Evolutionary conservation across 2,888 invertebrate genomes (phyloP), one percentile per base, ranked within the genome.

Genomic region (Elgonia sp.): DNA sequence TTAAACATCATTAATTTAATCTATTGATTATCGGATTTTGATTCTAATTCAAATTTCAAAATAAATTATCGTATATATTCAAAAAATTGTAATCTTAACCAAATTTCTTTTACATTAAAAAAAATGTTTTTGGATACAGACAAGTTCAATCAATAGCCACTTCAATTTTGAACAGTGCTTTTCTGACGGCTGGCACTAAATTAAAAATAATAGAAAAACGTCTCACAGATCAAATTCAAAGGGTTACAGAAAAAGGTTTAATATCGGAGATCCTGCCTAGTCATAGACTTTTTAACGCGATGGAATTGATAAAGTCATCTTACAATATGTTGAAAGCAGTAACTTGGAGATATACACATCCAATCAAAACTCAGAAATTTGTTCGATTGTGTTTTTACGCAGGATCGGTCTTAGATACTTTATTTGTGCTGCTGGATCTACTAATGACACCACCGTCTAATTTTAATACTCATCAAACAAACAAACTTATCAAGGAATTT

Each of bases 301-400:
- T 94, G 62, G 93, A 94, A 70, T 7, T 93, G 14, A 90, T 94
- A 21, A 91, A 88, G 37, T 85, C 91, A 0, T 94, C 94, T 65
- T 94, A 94, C 86, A 92, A 93, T 20, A 91, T 94, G 92, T 84
- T 94, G 16, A 91, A 92, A 16, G 94, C 94, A 0, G 94, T 94
- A 0, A 94, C 94, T 0, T 94, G 94, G 94, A 90, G 94, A 37
- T 94, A 94, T 88, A 94, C 94, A 0, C 94, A 94, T 83, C 94
- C 94, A 6, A 91, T 92, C 5, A 90, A 88, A 14, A 75, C 89
- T 12, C 92, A 91, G 6, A 91, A 89, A 77, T 92, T 92, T 77
- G 75, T 91, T 55, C 88, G 92, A 91, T 91, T 86, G 73, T 94
- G 93, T 62, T 94, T 94, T 75, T 94, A 94, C 73, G 94, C 92